phyloP scores from a whole-genome alignment of 2,888 invertebrate genomes.

The Branchipolynoe longqiensis region DNA sequence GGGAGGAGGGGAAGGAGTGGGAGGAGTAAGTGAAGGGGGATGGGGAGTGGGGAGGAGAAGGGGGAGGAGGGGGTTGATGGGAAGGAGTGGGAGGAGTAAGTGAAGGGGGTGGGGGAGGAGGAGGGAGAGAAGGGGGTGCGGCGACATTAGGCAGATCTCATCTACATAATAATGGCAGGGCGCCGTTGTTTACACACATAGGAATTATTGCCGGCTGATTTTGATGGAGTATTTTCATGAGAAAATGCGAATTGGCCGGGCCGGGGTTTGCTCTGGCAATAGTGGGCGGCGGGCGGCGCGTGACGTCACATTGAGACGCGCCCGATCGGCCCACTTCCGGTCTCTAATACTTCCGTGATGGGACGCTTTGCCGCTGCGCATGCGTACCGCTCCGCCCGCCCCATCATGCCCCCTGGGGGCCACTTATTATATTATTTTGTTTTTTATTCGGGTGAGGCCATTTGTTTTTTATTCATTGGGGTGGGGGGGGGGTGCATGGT shows the following conservation, averaged over 20 bases:
- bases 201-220: constrained; percentile 51
- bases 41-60: too few species aligned
- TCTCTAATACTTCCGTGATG: constrained; percentile 55
- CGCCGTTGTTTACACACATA: constrained; percentile 48
- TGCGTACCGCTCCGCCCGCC: constrained; percentile 25
- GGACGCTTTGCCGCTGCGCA: constrained; percentile 45
- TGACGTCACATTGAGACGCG: constrained; percentile 46
- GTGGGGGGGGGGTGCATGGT: too few species aligned
- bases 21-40: too few species aligned
- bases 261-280: constrained; percentile 50
- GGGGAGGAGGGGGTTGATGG: too few species aligned
- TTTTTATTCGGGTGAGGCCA: too few species aligned
- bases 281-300: constrained; percentile 33
- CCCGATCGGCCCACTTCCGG: background rate
- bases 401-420: constrained; percentile 49
- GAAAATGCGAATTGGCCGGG: constrained; percentile 44
- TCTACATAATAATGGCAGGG: constrained; percentile 54
- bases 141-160: constrained; percentile 46
- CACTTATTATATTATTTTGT: constrained; percentile 53
- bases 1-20: too few species aligned
- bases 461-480: too few species aligned
- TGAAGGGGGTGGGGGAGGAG: too few species aligned
- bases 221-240: constrained; percentile 58
- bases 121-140: too few species aligned
- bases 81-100: too few species aligned